These are phyloP conservation scores for Deilephila porcellus DNA, from an alignment of 2,888 invertebrate species.

Conservation along the genomic window DNA sequence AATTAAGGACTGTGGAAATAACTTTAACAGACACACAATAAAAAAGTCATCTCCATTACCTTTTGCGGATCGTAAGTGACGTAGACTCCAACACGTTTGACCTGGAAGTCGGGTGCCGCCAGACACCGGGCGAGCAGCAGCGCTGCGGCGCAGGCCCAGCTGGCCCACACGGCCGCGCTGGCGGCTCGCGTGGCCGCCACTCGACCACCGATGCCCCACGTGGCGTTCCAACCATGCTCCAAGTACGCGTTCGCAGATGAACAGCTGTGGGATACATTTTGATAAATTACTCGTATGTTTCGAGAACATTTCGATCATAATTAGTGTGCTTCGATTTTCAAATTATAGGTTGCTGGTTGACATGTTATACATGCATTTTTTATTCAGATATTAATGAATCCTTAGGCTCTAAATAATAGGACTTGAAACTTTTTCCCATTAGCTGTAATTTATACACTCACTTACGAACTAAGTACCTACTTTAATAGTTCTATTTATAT, in stretches of 20 bases:
- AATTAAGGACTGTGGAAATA: too few species aligned
- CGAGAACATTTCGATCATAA: too few species aligned
- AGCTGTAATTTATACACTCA: too few species aligned
- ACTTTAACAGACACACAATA: neutral
- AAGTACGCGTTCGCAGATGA: constrained; percentile 67
- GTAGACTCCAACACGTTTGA: constrained; percentile 63
- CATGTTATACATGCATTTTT: too few species aligned
- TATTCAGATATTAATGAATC: too few species aligned
- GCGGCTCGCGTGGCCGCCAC: constrained; percentile 65
- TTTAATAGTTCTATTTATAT: too few species aligned
- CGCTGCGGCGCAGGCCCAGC: constrained; percentile 72
- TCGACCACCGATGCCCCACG: constrained; percentile 65
- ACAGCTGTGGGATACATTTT: constrained; percentile 55
- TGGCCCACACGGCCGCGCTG: constrained; percentile 69
- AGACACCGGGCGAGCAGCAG: constrained; percentile 72
- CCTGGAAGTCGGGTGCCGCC: constrained; percentile 71
- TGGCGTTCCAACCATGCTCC: constrained; percentile 54
- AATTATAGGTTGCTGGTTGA: too few species aligned
- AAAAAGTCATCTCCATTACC: constrained; percentile 44
- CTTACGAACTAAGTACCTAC: too few species aligned
- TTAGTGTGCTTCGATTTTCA: too few species aligned
- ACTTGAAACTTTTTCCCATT: too few species aligned
- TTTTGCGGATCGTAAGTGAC: constrained; percentile 67
- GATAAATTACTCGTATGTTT: too few species aligned
- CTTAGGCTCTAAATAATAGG: too few species aligned